Base-by-base conservation (phyloP, 2,113 vertebrate genomes). In the Willisornis vidua region DNA sequence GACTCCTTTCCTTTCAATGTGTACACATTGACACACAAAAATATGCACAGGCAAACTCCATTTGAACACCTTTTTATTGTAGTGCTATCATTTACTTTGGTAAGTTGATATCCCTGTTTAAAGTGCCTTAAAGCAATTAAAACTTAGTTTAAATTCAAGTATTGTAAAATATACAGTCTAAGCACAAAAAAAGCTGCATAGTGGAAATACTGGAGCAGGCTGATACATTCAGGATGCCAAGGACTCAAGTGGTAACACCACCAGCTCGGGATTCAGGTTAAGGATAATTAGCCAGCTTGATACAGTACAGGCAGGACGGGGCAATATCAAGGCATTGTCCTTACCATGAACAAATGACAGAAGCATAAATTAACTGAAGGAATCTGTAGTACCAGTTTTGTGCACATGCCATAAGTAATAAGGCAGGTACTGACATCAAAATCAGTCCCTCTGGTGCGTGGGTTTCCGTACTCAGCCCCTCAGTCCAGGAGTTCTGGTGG, bases 91-190 rank as follows among this genome's bases (percentile, higher is more conserved):
- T 96, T 98, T 97, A 97, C 97, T 97, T 96, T 97, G 97, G 97
- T 97, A 97, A 98, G 94, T 93, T 94, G 6, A n/a, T 97, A 96
- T 94, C 90, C 96, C 90, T 78, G 91, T 97, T 97, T 95, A 94
- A 97, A 98, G 97, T 96, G 91, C 78, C 78, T 92, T 77, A 73
- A 90, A 97, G 91, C 93, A 65, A 95, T 97, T 96, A 96, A 96
- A 97, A 96, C 88, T 95, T 87, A 91, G 66, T 97, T 97, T 88
- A 95, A 97, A 97, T 97, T 97, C 97, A 97, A 97, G 89, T 97
- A 95, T 96, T 96, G 94, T 94, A 94, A 97, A 97, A 96, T 68
- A 71, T 96, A 97, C 87, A 93, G 84, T 95, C 95, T 73, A 96
- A 96, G 95, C 90, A 95, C 90, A 92, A 66, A 90, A 87, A 95